phyloP scores from a whole-genome alignment of 2,113 vertebrate species.

The Origma solitaria region DNA sequence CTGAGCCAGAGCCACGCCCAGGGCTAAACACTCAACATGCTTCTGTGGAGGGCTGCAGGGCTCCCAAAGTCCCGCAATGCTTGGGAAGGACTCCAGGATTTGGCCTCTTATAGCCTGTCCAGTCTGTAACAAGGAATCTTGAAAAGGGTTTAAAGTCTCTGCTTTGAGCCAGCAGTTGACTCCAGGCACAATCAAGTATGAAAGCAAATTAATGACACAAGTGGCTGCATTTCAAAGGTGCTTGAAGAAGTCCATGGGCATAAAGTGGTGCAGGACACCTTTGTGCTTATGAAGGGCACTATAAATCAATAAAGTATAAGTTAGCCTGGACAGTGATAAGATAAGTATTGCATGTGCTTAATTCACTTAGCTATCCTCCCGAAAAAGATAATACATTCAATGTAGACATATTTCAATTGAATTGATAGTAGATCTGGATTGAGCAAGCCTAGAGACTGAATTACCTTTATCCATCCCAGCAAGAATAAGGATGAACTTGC shows the following conservation, averaged over 20 bases:
- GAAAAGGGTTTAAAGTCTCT: neutral
- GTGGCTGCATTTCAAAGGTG: neutral
- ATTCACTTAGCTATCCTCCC: constrained; percentile 64
- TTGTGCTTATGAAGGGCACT: constrained; percentile 47
- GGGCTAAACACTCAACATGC: neutral
- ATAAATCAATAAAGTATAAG: constrained; percentile 62
- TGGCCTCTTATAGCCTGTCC: neutral
- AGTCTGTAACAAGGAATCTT: neutral
- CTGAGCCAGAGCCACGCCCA: neutral
- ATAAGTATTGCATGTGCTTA: constrained; percentile 64
- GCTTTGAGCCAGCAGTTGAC: neutral
- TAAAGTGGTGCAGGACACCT: constrained; percentile 45
- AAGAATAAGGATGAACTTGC: constrained; percentile 61
- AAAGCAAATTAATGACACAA: constrained; percentile 10
- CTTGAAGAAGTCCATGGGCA: neutral
- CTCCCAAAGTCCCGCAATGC: neutral
- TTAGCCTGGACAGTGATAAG: constrained; percentile 63
- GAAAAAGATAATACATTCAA: constrained; percentile 67
- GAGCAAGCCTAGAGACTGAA: constrained; percentile 63
- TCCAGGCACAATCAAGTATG: neutral
- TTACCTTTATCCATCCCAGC: constrained; percentile 65
- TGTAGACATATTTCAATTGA: constrained; percentile 71
- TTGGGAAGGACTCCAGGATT: neutral
- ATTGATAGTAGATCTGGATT: constrained; percentile 69
- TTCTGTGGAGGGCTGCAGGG: neutral